Percentiles rank a stretch among this genome's conserved stretches.
phyloP scores from a whole-genome alignment of 2,113 vertebrate genomes.

The Anarhynchus alexandrinus region DNA sequence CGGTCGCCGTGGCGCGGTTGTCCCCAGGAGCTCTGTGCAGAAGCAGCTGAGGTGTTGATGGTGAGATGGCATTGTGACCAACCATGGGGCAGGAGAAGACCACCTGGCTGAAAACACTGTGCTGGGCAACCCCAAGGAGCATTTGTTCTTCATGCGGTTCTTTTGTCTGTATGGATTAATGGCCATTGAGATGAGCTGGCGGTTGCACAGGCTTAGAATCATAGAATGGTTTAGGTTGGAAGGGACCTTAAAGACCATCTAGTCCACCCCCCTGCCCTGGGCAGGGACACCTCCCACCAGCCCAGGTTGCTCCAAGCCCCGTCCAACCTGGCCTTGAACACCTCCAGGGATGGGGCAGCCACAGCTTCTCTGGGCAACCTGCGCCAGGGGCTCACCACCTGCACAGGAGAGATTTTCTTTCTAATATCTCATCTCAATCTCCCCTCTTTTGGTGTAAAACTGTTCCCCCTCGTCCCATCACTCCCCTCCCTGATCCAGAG shows the following conservation, averaged over 20 bases:
- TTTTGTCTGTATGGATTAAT: fast-evolving
- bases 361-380: no score
- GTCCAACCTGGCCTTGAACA: not conserved
- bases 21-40: not conserved
- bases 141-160: not conserved
- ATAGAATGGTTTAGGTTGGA: not conserved
- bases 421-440: not conserved
- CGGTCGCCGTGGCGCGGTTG: fast-evolving
- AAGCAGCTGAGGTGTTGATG: not conserved
- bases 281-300: not conserved
- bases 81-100: not conserved
- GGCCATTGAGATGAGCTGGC: not conserved
- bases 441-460: not conserved
- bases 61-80: not conserved
- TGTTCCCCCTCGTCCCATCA: no score
- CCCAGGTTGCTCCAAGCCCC: not conserved
- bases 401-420: no score
- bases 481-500: not conserved
- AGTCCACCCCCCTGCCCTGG: not conserved
- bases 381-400: no score
- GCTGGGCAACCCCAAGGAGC: not conserved
- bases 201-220: not conserved
- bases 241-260: not conserved
- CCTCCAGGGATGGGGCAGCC: not conserved
- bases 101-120: not conserved